Base-by-base conservation (phyloP, 2,888 invertebrate species). In the Dioctria rufipes region DNA sequence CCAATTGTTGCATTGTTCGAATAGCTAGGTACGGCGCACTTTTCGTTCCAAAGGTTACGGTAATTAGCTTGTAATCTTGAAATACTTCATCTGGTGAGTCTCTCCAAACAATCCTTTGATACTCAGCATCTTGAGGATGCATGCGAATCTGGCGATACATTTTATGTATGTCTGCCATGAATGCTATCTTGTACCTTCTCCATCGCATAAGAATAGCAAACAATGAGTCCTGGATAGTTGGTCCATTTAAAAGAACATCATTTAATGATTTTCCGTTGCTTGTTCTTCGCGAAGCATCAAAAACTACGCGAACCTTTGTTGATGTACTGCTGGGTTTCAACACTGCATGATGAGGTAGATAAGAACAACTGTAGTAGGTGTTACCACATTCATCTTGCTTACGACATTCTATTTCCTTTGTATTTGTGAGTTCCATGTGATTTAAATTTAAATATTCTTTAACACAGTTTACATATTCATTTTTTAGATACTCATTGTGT, bases 101-200 rank as follows among this genome's bases (percentile, higher is more conserved):
- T 6, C 58, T 4, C 58, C 58, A 58, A 5, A 58, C 4, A 11
- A 58, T 58, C 11, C 25, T 58, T 58, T 58, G 58, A n/a, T 13
- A 58, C 11, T 11, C 5, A 8, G 58, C 11, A 2, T 58, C 13
- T 58, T 58, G 5, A 11, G 8, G 5, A 4, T 5, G 4, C 4
- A 58, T 58, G 8, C 58, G 11, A 58, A 58, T 58, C n/a, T 58
- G 58, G 11, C 58, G 58, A n/a, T 58, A 58, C 58, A 58, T 58
- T n/a, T 58, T 58, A 8, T 58, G 8, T 8, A 58, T 58, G 25
- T 58, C 58, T 5, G 58, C 58, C 5, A 11, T 11, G 5, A 58
- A 25, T 58, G 58, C 58, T 13, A 58, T 58, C 5, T 58, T 11
- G 5, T 25, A n/a, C 25, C 5, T 58, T 58, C 58, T 5, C 58